These are phyloP conservation scores for Lepeophtheirus salmonis DNA, from an alignment of 1,140 invertebrate genomes.

Conservation along the genomic window DNA sequence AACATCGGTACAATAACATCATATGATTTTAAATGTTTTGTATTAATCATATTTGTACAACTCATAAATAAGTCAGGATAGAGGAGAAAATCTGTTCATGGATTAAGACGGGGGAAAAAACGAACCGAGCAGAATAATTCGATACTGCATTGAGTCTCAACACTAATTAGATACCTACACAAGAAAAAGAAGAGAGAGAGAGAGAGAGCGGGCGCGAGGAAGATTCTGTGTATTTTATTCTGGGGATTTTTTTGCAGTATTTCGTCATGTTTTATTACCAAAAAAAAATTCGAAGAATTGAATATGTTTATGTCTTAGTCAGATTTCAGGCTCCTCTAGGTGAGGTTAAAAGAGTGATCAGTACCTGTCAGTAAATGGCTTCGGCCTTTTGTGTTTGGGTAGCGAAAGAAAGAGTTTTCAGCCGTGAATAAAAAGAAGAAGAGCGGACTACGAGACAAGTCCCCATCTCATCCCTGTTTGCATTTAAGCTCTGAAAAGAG, in stretches of 20 bases:
- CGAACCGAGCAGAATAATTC: no score
- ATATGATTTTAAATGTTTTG: no score
- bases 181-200: background rate
- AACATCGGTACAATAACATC: no score
- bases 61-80: no score
- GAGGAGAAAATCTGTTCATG: no score
- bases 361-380: no score
- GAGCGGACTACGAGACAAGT: no score
- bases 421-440: background rate
- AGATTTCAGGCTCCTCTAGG: background rate
- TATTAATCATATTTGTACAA: no score
- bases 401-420: background rate
- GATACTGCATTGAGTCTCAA: no score
- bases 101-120: no score
- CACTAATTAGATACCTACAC: background rate
- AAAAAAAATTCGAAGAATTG: background rate
- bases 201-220: background rate
- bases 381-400: no score
- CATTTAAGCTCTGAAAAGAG: background rate
- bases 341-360: background rate
- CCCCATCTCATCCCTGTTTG: background rate
- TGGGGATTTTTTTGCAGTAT: background rate
- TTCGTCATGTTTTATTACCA: background rate
- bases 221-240: background rate
- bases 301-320: background rate